Evolutionary conservation across 2,113 vertebrate species (phyloP), one percentile per base, ranked within the genome.

Genomic region (Hippolais icterina): DNA sequence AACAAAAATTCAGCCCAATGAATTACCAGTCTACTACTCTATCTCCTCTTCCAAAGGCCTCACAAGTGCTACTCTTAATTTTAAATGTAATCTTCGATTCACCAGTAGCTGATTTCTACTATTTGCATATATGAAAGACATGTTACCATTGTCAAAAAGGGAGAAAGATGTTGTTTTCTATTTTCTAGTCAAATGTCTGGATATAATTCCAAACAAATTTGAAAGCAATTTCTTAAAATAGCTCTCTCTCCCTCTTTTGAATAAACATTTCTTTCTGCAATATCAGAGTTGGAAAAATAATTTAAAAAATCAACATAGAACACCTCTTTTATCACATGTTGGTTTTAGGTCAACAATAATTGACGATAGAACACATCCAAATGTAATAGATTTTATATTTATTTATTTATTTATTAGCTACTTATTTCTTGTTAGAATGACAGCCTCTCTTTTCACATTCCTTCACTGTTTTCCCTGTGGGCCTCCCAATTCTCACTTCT

Each of bases 401-500:
- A 50, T 79, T 53, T 57, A 64, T 81, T 96, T 96, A 91, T 97
- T 97, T 97, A 94, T 95, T 95, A 96, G 81, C 35, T 64, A 76
- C 91, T 53, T 96, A 96, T 94, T 96, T 96, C 70, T 94, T 71
- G 87, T 92, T 89, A 94, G 52, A 96, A 95, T 90, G 91, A 94
- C 70, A 95, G 42, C 76, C 94, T 96, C 75, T 27, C 50, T 69
- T 97, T 97, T 97, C 89, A 87, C 87, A 93, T 96, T 95, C 66
- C 49, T 80, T 92, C 70, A 77, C 42, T 85, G 69, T 95, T 96
- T 96, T 91, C 93, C 90, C 57, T 15, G 21, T 53, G 75, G 96
- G 37, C 66, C 83, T 97, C 95, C 86, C 56, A 91, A 87, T 95
- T 66, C 83, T 97, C 84, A 84, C 31, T 95, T 76, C 71, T 71